These are phyloP conservation scores for Seira sanloemensis DNA, from an alignment of 2,888 invertebrate species.

Conservation along the genomic window DNA sequence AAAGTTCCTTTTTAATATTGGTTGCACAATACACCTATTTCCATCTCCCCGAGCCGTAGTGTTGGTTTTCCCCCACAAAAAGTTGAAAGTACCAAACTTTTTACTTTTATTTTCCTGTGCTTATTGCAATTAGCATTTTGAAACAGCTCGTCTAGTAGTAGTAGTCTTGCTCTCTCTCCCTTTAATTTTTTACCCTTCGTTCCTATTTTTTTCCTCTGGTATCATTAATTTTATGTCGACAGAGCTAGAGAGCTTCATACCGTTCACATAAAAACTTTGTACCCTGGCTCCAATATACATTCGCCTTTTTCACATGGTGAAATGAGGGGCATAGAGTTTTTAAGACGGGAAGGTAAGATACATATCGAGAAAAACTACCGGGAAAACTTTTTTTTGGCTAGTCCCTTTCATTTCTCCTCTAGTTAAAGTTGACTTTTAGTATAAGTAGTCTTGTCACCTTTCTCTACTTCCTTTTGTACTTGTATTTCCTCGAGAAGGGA, in stretches of 20 bases:
- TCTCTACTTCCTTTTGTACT: background rate
- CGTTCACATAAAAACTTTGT: slow-evolving; percentile 19
- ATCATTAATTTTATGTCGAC: slow-evolving; percentile 48
- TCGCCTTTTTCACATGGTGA: background rate
- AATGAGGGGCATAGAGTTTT: slow-evolving; percentile 23
- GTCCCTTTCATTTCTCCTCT: slow-evolving; percentile 23
- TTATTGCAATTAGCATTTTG: slow-evolving; percentile 48
- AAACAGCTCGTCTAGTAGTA: slow-evolving; percentile 17
- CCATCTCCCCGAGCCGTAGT: background rate
- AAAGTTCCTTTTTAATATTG: slow-evolving; percentile 5
- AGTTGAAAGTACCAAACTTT: slow-evolving; percentile 6
- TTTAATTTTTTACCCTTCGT: background rate
- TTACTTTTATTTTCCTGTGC: slow-evolving; percentile 14
- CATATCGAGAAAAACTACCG: slow-evolving; percentile 25
- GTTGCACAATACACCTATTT: slow-evolving; percentile 10
- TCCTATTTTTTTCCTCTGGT: background rate
- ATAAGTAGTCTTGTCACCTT: slow-evolving; percentile 13
- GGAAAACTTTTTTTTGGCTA: slow-evolving; percentile 1
- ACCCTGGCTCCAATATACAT: slow-evolving; percentile 3
- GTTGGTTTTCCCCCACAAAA: background rate
- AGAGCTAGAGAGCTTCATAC: slow-evolving; percentile 27
- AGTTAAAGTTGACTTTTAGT: slow-evolving; percentile 8
- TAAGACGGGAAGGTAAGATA: slow-evolving; percentile 7
- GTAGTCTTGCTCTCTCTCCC: slow-evolving; percentile 6
- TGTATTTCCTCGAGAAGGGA: background rate